Conservation (phyloP, 2,888 invertebrate species). For the Pollenia amentaria region DNA sequence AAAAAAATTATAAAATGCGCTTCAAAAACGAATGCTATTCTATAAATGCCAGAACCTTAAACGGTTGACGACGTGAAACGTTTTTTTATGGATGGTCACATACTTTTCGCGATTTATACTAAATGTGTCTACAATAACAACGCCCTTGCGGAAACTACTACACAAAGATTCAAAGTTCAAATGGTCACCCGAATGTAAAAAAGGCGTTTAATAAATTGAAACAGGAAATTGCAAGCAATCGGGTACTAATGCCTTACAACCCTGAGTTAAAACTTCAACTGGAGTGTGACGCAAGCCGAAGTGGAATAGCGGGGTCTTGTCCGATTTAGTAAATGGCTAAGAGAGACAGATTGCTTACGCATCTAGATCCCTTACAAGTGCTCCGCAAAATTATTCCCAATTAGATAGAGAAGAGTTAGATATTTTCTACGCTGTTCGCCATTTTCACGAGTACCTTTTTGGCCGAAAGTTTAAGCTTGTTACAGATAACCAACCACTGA, state of each 20-base stretch:
- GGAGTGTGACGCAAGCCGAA: slow-evolving; percentile 9
- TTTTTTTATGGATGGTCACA: slow-evolving; percentile 69
- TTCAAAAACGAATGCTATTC: slow-evolving; percentile 58
- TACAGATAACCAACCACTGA: slow-evolving; percentile 67
- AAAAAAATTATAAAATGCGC: slow-evolving; percentile 17
- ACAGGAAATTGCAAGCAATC: background rate
- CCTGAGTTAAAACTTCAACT: slow-evolving; percentile 6
- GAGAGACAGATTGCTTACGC: slow-evolving; percentile 38
- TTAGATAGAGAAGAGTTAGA: no score
- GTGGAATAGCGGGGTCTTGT: slow-evolving; percentile 12
- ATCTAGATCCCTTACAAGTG: slow-evolving; percentile 15
- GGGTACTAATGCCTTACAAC: background rate
- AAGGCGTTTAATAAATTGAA: background rate
- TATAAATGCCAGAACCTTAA: slow-evolving; percentile 54
- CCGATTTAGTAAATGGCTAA: slow-evolving; percentile 15
- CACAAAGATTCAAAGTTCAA: no score
- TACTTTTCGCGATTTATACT: slow-evolving; percentile 68
- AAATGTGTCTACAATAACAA: slow-evolving; percentile 54
- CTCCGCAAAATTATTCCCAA: no score
- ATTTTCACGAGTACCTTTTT: slow-evolving; percentile 7
- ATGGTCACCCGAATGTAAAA: background rate
- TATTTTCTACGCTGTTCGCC: slow-evolving; percentile 22
- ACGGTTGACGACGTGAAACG: slow-evolving; percentile 57
- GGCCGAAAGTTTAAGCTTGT: slow-evolving; percentile 36
- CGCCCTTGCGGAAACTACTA: slow-evolving; percentile 6